phyloP scores from a whole-genome alignment of 2,888 invertebrate species.

The Philonicus albiceps region DNA sequence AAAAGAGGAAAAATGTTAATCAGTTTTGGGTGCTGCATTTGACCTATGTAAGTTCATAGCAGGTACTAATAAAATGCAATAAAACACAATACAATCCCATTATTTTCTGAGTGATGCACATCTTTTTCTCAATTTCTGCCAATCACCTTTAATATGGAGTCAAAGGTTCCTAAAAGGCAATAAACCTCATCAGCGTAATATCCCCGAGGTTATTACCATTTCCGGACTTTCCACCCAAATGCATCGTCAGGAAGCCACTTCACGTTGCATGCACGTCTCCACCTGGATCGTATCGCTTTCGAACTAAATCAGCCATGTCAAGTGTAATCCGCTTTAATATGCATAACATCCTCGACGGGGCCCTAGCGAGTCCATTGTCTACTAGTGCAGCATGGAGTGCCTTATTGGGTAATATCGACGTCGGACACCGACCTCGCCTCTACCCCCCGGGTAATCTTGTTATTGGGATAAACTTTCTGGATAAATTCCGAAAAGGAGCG shows the following conservation, averaged over 20 bases:
- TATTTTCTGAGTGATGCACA: too few relatives aligned
- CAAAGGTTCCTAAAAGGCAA: neutral
- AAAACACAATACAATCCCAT: too few relatives aligned
- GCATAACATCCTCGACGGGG: neutral
- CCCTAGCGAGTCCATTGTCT: neutral
- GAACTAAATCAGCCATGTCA: constrained; percentile 11
- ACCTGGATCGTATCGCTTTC: constrained; percentile 4
- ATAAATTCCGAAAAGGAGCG: neutral
- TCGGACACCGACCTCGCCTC: neutral
- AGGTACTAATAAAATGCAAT: too few relatives aligned
- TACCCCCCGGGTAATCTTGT: neutral
- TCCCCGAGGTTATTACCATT: neutral
- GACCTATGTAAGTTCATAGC: too few relatives aligned
- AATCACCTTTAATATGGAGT: neutral
- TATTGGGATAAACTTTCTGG: constrained; percentile 22
- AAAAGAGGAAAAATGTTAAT: too few relatives aligned
- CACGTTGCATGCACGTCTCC: neutral
- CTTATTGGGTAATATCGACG: neutral
- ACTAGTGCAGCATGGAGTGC: neutral
- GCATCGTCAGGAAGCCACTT: neutral
- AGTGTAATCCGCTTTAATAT: constrained; percentile 29
- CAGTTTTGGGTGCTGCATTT: too few relatives aligned
- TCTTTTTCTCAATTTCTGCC: neutral
- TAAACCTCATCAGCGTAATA: neutral
- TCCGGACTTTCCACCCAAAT: neutral